Evolutionary conservation across 2,888 invertebrate species (phyloP), one percentile per base, ranked within the genome.

Genomic region (Meta bourneti): DNA sequence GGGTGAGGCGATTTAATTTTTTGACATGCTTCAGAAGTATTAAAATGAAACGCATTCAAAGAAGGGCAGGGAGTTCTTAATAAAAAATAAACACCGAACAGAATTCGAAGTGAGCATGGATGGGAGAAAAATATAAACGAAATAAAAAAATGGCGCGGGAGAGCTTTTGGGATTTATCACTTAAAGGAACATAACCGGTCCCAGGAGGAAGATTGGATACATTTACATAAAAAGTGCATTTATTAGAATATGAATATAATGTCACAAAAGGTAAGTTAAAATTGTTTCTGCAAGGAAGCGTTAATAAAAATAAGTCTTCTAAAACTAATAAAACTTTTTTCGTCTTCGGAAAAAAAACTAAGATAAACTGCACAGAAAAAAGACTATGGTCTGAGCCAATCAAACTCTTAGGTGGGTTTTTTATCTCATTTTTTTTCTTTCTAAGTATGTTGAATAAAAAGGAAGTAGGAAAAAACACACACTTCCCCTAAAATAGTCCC

Each of bases 201-300:
- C 75, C 74, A 71, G 80, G 52, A 20, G 81, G 80, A 13, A 75
- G 71, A 74, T 20, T 75, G 79, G n/a, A 34, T 48, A 69, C 72
- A 91, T 87, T 87, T 87, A 71, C 81, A 83, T 83, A 79, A 87
- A 72, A 79, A 89, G 61, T 89, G 83, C 72, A 71, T 88, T 79
- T 78, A 87, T 83, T 87, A 75, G 77, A 91, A 83, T 87, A 87
- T 82, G 87, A 91, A 87, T 70, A 70, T 74, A 79, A 83, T 80
- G 34, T 52, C 48, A 69, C 48, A 90, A 78, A 89, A 78, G 81
- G 71, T 61, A 79, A 20, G 13, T n/a, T 13, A 48, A 80, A 81
- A 81, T 88, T 88, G 81, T 61, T 74, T 80, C 88, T 81, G 71
- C 61, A 16, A n/a, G 61, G 74, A 88, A 19, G 19, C n/a, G 61